A percentile compares a stretch with the other conserved stretches of the same genome.
Conservation (phyloP, 2,797 vertebrate species). For the Lepilemur ruficaudatus region DNA sequence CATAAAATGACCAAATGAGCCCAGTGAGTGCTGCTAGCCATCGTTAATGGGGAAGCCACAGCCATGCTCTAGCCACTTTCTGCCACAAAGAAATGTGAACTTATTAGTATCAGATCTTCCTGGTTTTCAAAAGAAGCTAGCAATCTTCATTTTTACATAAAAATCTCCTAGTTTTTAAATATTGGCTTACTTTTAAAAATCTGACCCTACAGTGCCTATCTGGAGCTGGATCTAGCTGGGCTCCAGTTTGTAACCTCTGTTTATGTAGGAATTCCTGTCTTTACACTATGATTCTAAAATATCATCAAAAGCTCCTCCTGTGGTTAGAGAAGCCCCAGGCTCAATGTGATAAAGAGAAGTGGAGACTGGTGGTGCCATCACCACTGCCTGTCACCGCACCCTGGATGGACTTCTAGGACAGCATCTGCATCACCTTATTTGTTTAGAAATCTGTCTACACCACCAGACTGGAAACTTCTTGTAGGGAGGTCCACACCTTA, state of each 20-base stretch:
- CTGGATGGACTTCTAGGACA: not conserved
- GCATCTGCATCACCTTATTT: not conserved
- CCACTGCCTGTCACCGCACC: not conserved
- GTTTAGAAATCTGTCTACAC: conserved; percentile 40
- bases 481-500: not conserved
- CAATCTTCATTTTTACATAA: conserved; percentile 8
- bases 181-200: not conserved
- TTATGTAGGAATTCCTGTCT: not conserved
- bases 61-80: not conserved
- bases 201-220: not conserved
- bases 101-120: not conserved
- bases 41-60: not conserved
- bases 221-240: not conserved
- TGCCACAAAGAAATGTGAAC: not conserved
- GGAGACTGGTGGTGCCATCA: not conserved
- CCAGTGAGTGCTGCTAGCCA: not conserved
- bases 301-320: not conserved
- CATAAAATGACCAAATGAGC: not conserved
- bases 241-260: not conserved
- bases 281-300: not conserved
- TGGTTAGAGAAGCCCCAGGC: not conserved
- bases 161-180: not conserved
- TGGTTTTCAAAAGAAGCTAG: not conserved
- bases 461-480: conserved; percentile 29
- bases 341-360: not conserved